These are phyloP conservation scores for Schizaphis graminum DNA, from an alignment of 2,888 invertebrate genomes.

Conservation along the genomic window DNA sequence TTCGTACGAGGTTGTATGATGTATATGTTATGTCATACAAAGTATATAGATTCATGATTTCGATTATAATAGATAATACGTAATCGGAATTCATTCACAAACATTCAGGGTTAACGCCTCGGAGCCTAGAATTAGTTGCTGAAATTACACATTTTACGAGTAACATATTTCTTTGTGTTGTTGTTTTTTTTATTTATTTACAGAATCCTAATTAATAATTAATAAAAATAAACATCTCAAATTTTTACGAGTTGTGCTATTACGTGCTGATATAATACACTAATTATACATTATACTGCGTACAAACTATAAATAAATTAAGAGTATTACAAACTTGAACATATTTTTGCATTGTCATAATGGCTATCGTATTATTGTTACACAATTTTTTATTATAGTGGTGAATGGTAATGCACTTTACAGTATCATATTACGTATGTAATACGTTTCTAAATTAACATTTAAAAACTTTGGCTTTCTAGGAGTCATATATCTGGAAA, in stretches of 20 bases:
- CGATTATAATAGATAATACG: neutral
- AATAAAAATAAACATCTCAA: neutral
- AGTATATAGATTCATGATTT: too few species aligned
- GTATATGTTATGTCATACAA: neutral
- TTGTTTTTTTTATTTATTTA: neutral
- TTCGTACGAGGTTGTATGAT: neutral
- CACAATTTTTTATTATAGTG: neutral
- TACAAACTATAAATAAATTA: neutral
- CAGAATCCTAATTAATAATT: neutral
- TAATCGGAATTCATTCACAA: neutral
- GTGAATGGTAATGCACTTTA: neutral
- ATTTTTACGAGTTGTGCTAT: neutral
- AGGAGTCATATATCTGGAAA: neutral
- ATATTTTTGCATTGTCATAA: conserved; percentile 27
- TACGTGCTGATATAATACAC: neutral
- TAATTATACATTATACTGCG: neutral
- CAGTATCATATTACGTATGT: conserved; percentile 10
- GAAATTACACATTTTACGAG: neutral
- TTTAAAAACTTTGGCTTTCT: conserved; percentile 45
- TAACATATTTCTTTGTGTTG: neutral
- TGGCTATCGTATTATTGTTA: neutral
- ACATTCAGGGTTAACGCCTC: neutral
- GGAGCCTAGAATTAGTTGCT: neutral
- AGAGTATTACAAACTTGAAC: neutral
- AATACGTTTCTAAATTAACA: conserved; percentile 53